Conservation (phyloP, 1,140 invertebrate species). For the Achatina immaculata region DNA sequence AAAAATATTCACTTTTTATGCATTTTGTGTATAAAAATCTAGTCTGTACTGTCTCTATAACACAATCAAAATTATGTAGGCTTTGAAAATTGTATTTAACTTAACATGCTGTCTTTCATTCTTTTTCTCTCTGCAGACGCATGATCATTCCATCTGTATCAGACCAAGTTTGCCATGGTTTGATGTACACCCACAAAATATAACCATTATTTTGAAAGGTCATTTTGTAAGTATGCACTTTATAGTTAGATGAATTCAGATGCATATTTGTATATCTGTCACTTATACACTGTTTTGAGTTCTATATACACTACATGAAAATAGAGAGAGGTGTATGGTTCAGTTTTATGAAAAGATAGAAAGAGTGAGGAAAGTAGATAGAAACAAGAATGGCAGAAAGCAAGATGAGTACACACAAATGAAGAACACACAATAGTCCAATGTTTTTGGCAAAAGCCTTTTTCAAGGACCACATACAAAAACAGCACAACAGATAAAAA, state of each 20-base stretch:
- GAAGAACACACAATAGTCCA: too few species aligned
- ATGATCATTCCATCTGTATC: conserved; percentile 69
- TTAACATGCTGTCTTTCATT: too few species aligned
- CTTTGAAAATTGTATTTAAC: too few species aligned
- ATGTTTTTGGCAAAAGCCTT: too few species aligned
- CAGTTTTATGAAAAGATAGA: too few species aligned
- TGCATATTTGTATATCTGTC: not conserved
- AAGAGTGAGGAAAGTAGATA: too few species aligned
- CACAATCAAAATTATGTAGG: not conserved
- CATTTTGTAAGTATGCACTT: conserved; percentile 58
- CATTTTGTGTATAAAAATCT: not conserved
- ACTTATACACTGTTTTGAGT: not conserved
- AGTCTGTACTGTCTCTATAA: not conserved
- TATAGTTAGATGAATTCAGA: not conserved
- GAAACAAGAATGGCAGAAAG: too few species aligned
- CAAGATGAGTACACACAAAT: too few species aligned
- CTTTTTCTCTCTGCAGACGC: conserved; percentile 59
- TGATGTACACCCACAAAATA: conserved; percentile 59
- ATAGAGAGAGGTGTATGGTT: too few species aligned
- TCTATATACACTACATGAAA: not conserved
- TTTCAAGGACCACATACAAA: too few species aligned
- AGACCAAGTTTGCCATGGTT: conserved; percentile 63
- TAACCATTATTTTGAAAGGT: conserved; percentile 61
- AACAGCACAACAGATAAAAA: too few species aligned
- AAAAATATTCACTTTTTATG: not conserved